Evolutionary conservation across 30 jellyfish, hydroid and myxozoan species (phyloP).

Genomic region (Cassiopea andromeda): DNA sequence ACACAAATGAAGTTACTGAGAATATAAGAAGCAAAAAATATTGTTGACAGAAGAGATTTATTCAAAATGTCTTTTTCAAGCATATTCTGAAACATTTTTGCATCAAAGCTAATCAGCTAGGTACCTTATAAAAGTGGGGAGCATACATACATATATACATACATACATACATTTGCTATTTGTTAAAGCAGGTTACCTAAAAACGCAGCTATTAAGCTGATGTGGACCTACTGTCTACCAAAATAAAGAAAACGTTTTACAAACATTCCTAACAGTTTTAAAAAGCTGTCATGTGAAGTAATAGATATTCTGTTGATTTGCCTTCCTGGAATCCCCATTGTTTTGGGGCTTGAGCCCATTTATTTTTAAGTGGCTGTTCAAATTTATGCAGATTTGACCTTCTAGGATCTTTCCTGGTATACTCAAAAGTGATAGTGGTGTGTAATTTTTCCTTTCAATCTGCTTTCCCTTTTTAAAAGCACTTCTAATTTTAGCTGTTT

Average conservation of each 20-base stretch:
- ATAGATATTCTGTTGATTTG: slow-evolving; percentile 13
- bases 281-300: slow-evolving; percentile 22
- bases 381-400: slow-evolving; percentile 22
- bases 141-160: slow-evolving; percentile 11
- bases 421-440: slow-evolving; percentile 13
- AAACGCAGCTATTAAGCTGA: not conserved
- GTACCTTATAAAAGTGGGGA: not conserved
- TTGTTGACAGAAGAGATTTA: not conserved
- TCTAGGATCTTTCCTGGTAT: slow-evolving; percentile 38
- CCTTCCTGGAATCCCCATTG: slow-evolving; percentile 48
- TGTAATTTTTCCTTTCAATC: not conserved
- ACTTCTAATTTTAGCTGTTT: slow-evolving; percentile 29
- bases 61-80: not conserved
- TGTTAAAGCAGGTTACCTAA: not conserved
- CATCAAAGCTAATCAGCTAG: not conserved
- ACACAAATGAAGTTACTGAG: not conserved
- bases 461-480: slow-evolving; percentile 13
- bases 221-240: not conserved
- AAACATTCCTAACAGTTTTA: not conserved
- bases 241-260: not conserved
- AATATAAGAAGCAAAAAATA: not conserved
- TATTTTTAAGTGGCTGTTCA: slow-evolving; percentile 37
- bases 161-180: not conserved
- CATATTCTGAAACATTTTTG: not conserved
- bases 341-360: slow-evolving; percentile 37